phyloP scores from a whole-genome alignment of 2,797 vertebrate genomes.

The Cynopterus sphinx region DNA sequence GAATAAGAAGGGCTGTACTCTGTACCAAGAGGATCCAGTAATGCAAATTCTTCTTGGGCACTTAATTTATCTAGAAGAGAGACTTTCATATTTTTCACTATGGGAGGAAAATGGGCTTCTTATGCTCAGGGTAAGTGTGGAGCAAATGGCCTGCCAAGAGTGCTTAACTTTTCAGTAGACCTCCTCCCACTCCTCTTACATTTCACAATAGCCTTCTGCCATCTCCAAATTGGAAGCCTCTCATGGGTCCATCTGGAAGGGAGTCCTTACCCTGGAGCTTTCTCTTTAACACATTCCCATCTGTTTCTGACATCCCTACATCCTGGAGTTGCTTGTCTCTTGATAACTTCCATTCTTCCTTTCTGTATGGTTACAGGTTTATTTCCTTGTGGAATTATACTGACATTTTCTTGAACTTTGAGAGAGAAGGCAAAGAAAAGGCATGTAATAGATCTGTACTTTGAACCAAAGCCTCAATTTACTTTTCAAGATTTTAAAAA shows the following conservation, averaged over 20 bases:
- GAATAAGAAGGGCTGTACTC: not conserved
- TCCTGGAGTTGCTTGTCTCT: not conserved
- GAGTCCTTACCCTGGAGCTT: not conserved
- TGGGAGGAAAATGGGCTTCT: not conserved
- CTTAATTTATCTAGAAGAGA: not conserved
- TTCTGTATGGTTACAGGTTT: not conserved
- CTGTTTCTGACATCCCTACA: not conserved
- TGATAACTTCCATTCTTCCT: not conserved
- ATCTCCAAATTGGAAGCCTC: not conserved
- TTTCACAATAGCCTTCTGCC: not conserved
- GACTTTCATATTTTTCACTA: not conserved
- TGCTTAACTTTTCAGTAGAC: not conserved
- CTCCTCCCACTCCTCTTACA: fast-evolving
- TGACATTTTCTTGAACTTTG: not conserved
- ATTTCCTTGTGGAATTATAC: not conserved
- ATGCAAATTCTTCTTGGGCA: not conserved
- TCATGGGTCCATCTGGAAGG: not conserved
- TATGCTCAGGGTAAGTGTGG: not conserved
- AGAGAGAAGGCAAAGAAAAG: not conserved
- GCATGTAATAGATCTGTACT: too few relatives aligned
- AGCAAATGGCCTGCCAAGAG: not conserved
- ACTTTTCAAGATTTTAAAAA: not conserved
- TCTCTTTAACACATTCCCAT: not conserved
- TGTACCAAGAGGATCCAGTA: not conserved
- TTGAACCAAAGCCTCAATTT: not conserved